Conservation (phyloP, 2,888 invertebrate species). For the Lithophane ornitopus region DNA sequence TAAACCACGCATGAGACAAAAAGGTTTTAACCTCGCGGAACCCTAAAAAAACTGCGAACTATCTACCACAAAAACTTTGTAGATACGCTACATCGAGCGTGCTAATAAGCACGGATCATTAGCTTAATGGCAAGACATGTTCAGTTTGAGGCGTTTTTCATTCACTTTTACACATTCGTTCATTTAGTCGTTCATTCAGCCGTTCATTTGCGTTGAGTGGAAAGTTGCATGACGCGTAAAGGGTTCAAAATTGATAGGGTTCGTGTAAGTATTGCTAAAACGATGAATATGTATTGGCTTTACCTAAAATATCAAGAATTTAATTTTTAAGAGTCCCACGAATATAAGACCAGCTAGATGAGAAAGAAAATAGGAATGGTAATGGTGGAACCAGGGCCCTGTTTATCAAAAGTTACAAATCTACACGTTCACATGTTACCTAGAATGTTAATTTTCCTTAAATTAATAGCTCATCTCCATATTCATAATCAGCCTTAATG, state of each 20-base stretch:
- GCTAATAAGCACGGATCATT: constrained; percentile 71
- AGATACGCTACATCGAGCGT: constrained; percentile 65
- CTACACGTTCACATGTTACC: too few species aligned
- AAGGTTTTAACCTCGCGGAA: neutral
- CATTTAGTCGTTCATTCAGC: constrained; percentile 51
- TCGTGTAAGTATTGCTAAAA: neutral
- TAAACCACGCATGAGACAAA: neutral
- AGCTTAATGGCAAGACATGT: constrained; percentile 70
- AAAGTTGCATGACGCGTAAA: constrained; percentile 38
- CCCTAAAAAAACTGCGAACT: constrained; percentile 50
- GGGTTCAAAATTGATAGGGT: constrained; percentile 27
- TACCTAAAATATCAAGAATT: neutral
- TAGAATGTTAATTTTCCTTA: too few species aligned
- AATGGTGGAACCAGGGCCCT: too few species aligned
- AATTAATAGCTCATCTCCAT: too few species aligned
- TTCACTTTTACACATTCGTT: constrained; percentile 57
- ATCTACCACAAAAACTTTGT: constrained; percentile 58
- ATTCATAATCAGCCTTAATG: too few species aligned
- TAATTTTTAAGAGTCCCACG: neutral
- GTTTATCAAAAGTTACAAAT: too few species aligned
- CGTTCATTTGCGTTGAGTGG: constrained; percentile 53
- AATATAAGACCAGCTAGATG: neutral
- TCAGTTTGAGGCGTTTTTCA: constrained; percentile 59
- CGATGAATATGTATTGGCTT: neutral
- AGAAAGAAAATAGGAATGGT: too few species aligned